Percentiles rank a stretch among this genome's conserved stretches.
These are phyloP conservation scores for Philotrypesis tridentata DNA, from an alignment of 1,140 invertebrate genomes.

Conservation along the genomic window DNA sequence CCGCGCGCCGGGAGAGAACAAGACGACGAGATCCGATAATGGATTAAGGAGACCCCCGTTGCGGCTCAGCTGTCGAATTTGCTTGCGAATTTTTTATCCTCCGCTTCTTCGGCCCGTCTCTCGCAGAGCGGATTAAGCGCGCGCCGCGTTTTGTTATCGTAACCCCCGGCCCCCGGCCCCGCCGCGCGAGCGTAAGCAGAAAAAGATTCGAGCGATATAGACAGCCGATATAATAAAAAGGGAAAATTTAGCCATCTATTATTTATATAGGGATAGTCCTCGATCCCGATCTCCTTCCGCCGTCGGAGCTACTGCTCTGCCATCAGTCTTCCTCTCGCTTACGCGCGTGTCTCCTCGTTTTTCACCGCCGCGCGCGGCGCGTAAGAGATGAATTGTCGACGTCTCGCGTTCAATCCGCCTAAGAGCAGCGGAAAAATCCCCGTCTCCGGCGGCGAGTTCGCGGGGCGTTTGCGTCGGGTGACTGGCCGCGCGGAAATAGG, in stretches of 20 bases:
- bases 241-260: not conserved
- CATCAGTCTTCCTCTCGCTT: not conserved
- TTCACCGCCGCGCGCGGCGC: not conserved
- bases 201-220: no score
- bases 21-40: constrained; percentile 54
- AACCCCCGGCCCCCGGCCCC: no score
- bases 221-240: no score
- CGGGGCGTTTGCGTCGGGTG: not conserved
- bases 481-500: constrained; percentile 28
- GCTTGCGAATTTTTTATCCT: constrained; percentile 46
- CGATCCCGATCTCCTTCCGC: not conserved
- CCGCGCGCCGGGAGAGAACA: constrained; percentile 22
- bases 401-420: constrained; percentile 52
- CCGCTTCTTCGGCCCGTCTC: constrained; percentile 31
- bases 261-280: not conserved
- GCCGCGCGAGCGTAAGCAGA: no score
- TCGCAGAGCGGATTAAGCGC: not conserved
- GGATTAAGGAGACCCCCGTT: constrained; percentile 55
- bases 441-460: not conserved
- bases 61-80: constrained; percentile 23
- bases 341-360: not conserved
- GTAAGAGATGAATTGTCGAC: constrained; percentile 34
- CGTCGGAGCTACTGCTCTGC: not conserved
- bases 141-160: not conserved
- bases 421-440: constrained; percentile 51